Evolutionary conservation across 2,113 vertebrate species (phyloP).

Genomic region (Oplegnathus fasciatus): DNA sequence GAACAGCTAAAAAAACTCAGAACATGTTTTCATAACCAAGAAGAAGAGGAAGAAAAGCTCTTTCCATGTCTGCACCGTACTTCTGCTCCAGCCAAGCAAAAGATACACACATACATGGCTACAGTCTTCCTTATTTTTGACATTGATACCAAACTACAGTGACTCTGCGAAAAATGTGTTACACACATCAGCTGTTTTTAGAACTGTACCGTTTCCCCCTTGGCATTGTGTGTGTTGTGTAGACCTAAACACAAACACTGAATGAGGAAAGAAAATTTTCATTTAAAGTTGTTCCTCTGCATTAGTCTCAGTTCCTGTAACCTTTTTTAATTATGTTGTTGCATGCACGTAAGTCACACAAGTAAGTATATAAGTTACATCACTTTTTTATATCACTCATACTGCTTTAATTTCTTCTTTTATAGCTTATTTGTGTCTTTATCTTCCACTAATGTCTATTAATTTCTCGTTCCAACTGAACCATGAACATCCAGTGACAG

Average conservation of each 20-base stretch:
- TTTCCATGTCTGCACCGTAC: not conserved
- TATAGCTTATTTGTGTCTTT: not conserved
- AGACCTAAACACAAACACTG: not conserved
- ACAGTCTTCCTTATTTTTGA: constrained; percentile 35
- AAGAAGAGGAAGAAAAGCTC: constrained; percentile 21
- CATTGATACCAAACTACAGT: not conserved
- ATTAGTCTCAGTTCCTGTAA: not conserved
- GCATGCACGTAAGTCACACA: not conserved
- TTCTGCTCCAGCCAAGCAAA: constrained; percentile 21
- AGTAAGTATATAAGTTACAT: not conserved
- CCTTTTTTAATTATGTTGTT: not conserved
- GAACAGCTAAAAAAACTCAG: not conserved
- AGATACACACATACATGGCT: not conserved
- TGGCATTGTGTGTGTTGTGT: not conserved
- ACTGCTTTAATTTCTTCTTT: not conserved
- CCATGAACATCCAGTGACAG: constrained; percentile 4
- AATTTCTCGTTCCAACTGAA: not conserved
- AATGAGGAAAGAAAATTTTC: not conserved
- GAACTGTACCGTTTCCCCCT: not conserved
- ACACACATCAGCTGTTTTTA: not conserved
- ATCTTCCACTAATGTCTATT: not conserved
- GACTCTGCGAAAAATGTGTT: not conserved
- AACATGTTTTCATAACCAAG: not conserved
- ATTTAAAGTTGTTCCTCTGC: not conserved
- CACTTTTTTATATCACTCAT: not conserved